Evolutionary conservation across 2,113 vertebrate genomes (phyloP), one percentile per base, ranked within the genome.

Genomic region (Corythornis vintsioides): DNA sequence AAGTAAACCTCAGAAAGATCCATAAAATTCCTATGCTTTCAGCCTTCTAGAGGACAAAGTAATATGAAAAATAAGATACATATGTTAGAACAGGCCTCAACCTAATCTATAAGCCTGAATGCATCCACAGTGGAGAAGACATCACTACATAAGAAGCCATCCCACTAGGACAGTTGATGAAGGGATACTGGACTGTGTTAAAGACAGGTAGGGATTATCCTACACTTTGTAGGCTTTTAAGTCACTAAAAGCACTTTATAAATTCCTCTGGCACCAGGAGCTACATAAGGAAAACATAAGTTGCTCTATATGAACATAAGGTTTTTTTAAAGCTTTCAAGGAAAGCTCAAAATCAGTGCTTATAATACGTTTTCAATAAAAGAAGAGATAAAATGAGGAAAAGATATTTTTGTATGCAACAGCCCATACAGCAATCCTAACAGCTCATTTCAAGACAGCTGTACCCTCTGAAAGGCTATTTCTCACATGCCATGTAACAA

Each of bases 231-330:
- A 19, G 63, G 19, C 63, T 95, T 93, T 92, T 87, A 96, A 79
- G 74, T 80, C 13, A 3, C 50, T 94, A 89, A 92, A 82, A 92
- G 66, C 71, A 69, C 93, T 87, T 82, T 79, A 92, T 76, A 93
- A 93, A 89, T 93, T 91, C 70, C 77, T 81, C 70, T 96, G 94
- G 89, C 87, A 89, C 55, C 87, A 82, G 84, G 21, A 95, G 86
- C 53, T 92, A 79, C 93, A 93, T 94, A 89, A 94, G 91, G 93
- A 95, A 93, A 92, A 48, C 94, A 92, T 88, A 92, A 94, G 57
- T 53, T 89, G 40, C 29, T 87, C 48, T 93, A n/a, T 78, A 84
- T 6, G 45, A 92, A 38, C 22, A 8, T 61, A 65, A 89, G 53
- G 42, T 25, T 52, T 93, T 74, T 77, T 81, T 90, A 75, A 93